Base-by-base conservation (phyloP, 2,888 invertebrate species). In the Iselma pallidipennis region DNA sequence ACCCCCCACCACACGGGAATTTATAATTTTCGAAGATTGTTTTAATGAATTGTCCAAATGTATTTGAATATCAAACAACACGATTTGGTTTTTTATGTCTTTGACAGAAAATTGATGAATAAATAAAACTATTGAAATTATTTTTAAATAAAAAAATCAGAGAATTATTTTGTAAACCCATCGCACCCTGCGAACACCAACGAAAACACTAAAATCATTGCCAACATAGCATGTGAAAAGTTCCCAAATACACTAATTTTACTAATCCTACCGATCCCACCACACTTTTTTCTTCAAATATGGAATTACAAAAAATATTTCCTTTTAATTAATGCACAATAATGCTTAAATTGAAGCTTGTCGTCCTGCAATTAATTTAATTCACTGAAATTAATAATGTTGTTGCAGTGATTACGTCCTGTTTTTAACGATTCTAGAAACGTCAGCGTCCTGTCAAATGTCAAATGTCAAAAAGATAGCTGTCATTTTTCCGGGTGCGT, bases 1-100 rank as follows among this genome's bases (percentile, higher is more conserved):
- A 63, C 51, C 56, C n/a, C n/a, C n/a, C n/a, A n/a, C n/a, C n/a
- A n/a, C 29, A 49, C 19, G 56, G 59, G 6, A 23, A 57, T 56
- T 57, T 28, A 26, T 53, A 59, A 59, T 48, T 50, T 56, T 57
- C 19, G 23, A 42, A 48, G 9, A 9, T 9, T 14, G 23, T 7
- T 16, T 21, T 23, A 21, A n/a, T 25, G 45, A 42, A 54, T 54
- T 45, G 49, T 33, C 33, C 26, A 16, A 65, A 55, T 61, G 55
- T 53, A 21, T 51, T 23, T 53, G n/a, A 54, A 42, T 74, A 75
- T 74, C 75, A 75, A 70, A 72, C 74, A 66, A 70, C 64, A 61
- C 66, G 69, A 65, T 70, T 71, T 25, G 71, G 62, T 67, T 72
- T 74, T 67, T 65, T 73, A 59, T 66, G 68, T 66, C 67, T 72